phyloP scores from a whole-genome alignment of 1,140 invertebrate genomes.

The Catajapyx aquilonaris region DNA sequence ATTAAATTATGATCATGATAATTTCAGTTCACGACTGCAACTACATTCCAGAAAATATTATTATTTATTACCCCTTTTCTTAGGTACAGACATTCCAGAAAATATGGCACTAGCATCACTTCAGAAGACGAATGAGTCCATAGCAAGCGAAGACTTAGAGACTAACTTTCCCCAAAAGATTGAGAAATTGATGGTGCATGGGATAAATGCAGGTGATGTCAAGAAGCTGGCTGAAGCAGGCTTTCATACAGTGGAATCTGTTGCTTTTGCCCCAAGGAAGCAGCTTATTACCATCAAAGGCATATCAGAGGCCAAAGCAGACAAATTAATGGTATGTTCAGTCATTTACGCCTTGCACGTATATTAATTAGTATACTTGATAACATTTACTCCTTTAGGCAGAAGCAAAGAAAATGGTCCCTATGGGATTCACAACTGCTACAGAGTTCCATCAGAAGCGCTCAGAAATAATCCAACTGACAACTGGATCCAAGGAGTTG shows the following conservation, averaged over 20 bases:
- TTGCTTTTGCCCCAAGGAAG: slow-evolving; percentile 89
- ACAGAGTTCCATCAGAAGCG: slow-evolving; percentile 88
- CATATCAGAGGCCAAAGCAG: slow-evolving; percentile 91
- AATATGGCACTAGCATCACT: too few relatives aligned
- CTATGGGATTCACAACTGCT: slow-evolving; percentile 95
- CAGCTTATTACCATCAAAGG: slow-evolving; percentile 78
- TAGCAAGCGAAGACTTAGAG: too few relatives aligned
- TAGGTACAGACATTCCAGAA: too few relatives aligned
- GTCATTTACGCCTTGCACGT: background rate
- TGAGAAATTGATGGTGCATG: too few relatives aligned
- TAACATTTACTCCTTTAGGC: slow-evolving; percentile 20
- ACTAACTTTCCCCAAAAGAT: too few relatives aligned
- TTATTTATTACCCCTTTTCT: too few relatives aligned
- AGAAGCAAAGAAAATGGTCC: slow-evolving; percentile 81
- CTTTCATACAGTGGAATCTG: slow-evolving; percentile 82
- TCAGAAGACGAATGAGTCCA: too few relatives aligned
- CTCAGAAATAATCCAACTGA: slow-evolving; percentile 69
- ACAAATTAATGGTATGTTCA: slow-evolving; percentile 62
- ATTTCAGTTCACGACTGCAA: too few relatives aligned
- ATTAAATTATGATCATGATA: too few relatives aligned
- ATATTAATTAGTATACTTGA: background rate
- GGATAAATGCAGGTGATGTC: slow-evolving; percentile 72
- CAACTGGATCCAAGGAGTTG: slow-evolving; percentile 84
- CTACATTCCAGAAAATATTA: too few relatives aligned
- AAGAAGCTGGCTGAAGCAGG: slow-evolving; percentile 87